phyloP scores from a whole-genome alignment of 2,888 invertebrate genomes.

The Helleia helle region DNA sequence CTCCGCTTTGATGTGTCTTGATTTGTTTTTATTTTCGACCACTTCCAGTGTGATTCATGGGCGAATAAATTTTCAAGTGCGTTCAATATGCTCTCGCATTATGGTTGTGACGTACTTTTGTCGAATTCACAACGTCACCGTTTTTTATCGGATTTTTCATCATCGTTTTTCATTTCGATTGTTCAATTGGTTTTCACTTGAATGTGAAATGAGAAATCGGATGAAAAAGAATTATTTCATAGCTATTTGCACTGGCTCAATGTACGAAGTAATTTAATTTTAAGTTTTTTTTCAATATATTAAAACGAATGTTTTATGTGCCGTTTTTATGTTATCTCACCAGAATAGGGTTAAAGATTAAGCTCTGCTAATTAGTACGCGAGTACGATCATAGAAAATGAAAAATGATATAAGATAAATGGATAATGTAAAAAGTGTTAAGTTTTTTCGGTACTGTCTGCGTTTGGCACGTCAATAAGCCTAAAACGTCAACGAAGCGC shows the following conservation, averaged over 20 bases:
- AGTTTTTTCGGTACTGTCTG: conserved; percentile 4
- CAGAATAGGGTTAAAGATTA: no score
- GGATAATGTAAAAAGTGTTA: conserved; percentile 3
- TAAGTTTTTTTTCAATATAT: no score
- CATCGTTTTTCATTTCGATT: background rate
- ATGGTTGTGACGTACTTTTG: conserved; percentile 47
- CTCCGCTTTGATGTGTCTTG: conserved; percentile 69
- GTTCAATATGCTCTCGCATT: conserved; percentile 54
- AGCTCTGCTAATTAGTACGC: no score
- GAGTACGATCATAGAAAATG: no score
- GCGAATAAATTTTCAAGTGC: conserved; percentile 60
- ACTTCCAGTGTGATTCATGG: conserved; percentile 65
- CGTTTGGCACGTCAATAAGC: conserved; percentile 31
- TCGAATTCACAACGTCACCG: background rate
- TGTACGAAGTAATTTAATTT: no score
- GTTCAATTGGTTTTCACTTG: no score
- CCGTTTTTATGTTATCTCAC: no score
- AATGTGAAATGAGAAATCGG: no score
- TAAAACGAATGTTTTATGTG: no score
- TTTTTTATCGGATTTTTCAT: background rate
- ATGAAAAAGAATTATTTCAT: no score
- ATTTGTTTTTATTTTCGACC: conserved; percentile 69
- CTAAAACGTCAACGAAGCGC: conserved; percentile 50
- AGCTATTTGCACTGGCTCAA: no score
- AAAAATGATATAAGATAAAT: conserved; percentile 1